phyloP scores from a whole-genome alignment of 1,140 invertebrate species.

The Cyclargus thomasi region DNA sequence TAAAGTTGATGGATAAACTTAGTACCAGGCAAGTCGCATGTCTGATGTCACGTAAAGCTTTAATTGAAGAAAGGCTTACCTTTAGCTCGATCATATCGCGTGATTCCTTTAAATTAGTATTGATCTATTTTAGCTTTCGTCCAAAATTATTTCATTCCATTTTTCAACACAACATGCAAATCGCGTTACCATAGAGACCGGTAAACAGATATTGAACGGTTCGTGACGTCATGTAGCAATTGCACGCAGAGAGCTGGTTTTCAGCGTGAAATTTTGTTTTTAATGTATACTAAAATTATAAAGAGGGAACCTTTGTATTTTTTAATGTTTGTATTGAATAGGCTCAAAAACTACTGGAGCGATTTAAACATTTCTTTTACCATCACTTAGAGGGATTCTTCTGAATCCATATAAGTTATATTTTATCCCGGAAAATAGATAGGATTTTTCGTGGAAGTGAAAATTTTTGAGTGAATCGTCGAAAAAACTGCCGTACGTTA shows the following conservation, averaged over 20 bases:
- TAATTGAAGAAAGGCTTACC: constrained; percentile 63
- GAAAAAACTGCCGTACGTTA: too few relatives aligned
- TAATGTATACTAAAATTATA: too few relatives aligned
- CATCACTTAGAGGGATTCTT: too few relatives aligned
- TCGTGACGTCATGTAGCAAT: not conserved
- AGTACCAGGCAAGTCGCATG: constrained; percentile 38
- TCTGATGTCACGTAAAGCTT: constrained; percentile 51
- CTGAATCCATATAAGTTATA: too few relatives aligned
- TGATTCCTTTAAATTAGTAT: constrained; percentile 66
- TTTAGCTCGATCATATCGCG: constrained; percentile 62
- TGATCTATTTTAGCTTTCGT: constrained; percentile 61
- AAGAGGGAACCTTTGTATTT: too few relatives aligned
- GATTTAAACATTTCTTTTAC: too few relatives aligned
- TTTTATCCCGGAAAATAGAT: not conserved
- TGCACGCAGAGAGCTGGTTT: not conserved
- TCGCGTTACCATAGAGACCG: constrained; percentile 44
- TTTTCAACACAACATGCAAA: constrained; percentile 51
- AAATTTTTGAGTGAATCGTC: too few relatives aligned
- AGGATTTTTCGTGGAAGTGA: too few relatives aligned
- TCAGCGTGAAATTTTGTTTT: not conserved
- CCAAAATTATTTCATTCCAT: constrained; percentile 65
- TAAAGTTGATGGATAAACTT: constrained; percentile 21
- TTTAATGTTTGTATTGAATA: too few relatives aligned
- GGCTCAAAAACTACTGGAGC: too few relatives aligned
- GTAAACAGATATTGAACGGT: constrained; percentile 24